Conservation (phyloP, 2,888 invertebrate species). For the Herminia tarsipennalis region DNA sequence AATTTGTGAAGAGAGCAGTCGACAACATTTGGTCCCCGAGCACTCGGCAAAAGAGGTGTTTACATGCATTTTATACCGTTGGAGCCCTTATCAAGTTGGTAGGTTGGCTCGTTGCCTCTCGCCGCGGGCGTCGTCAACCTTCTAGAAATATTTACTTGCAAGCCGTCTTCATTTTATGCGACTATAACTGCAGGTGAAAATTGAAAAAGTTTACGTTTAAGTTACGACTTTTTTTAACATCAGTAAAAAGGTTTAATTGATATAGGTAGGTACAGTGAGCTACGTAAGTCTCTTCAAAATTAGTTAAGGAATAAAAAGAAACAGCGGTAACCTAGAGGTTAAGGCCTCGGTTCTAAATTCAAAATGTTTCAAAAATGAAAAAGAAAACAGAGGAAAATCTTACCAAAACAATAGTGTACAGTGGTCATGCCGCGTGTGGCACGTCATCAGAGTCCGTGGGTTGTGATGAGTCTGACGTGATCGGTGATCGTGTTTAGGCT, state of each 20-base stretch:
- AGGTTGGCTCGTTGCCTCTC: slow-evolving; percentile 63
- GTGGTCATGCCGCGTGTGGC: too few relatives aligned
- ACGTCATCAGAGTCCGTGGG: too few relatives aligned
- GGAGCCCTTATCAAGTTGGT: slow-evolving; percentile 73
- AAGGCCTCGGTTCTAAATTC: too few relatives aligned
- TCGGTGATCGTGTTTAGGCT: too few relatives aligned
- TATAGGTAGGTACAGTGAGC: too few relatives aligned
- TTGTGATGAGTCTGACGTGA: too few relatives aligned
- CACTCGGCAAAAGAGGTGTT: slow-evolving; percentile 71
- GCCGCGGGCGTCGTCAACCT: slow-evolving; percentile 76
- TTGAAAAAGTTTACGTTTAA: slow-evolving; percentile 84
- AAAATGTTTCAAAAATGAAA: too few relatives aligned
- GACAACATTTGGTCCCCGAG: slow-evolving; percentile 64
- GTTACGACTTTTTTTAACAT: slow-evolving; percentile 76
- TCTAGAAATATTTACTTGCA: slow-evolving; percentile 73
- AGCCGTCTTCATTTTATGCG: slow-evolving; percentile 71
- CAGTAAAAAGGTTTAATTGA: slow-evolving; percentile 72
- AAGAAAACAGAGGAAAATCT: too few relatives aligned
- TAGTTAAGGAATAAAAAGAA: too few relatives aligned
- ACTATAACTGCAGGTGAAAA: slow-evolving; percentile 81
- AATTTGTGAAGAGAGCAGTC: slow-evolving; percentile 63
- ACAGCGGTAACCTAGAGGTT: too few relatives aligned
- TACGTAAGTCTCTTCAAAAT: too few relatives aligned
- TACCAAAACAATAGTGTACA: too few relatives aligned
- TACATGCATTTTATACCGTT: slow-evolving; percentile 77